phyloP scores from a whole-genome alignment of 2,797 vertebrate genomes.

The Channallabes apus region DNA sequence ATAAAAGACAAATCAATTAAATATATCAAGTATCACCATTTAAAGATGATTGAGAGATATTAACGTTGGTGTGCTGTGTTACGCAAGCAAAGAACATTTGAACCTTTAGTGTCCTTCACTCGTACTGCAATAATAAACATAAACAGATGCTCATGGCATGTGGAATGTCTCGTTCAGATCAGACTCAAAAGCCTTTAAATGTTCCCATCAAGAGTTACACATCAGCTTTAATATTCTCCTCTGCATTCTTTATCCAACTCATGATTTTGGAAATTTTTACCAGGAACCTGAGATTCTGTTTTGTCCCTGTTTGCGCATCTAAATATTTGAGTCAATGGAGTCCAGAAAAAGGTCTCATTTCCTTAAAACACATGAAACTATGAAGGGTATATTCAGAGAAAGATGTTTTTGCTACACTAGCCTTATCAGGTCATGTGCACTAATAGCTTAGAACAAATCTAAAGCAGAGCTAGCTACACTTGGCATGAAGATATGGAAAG shows the following conservation, averaged over 20 bases:
- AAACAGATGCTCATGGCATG: conserved; percentile 63
- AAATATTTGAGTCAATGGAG: conserved; percentile 50
- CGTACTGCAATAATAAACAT: conserved; percentile 58
- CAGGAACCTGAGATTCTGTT: conserved; percentile 48
- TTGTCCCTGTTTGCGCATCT: conserved; percentile 51
- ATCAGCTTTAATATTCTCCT: conserved; percentile 54
- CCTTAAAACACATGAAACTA: conserved; percentile 65
- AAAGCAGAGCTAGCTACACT: conserved; percentile 71
- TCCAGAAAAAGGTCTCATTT: conserved; percentile 64
- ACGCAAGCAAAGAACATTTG: conserved; percentile 48
- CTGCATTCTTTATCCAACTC: conserved; percentile 54
- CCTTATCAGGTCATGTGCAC: conserved; percentile 68
- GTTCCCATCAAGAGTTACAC: conserved; percentile 61
- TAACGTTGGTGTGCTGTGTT: conserved; percentile 48
- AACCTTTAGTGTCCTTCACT: conserved; percentile 45
- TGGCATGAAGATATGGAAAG: conserved; percentile 61
- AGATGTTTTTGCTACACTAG: conserved; percentile 68
- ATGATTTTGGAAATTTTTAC: conserved; percentile 50
- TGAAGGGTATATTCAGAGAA: conserved; percentile 65
- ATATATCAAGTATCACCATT: conserved; percentile 60
- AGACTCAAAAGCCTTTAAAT: conserved; percentile 56
- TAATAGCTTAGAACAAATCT: conserved; percentile 71
- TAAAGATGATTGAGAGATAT: conserved; percentile 54
- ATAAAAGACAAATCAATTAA: conserved; percentile 59
- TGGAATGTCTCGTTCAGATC: conserved; percentile 45